Evolutionary conservation across 2,797 vertebrate genomes (phyloP), one percentile per base, ranked within the genome.

Genomic region (Amblyopsis hoosieri): DNA sequence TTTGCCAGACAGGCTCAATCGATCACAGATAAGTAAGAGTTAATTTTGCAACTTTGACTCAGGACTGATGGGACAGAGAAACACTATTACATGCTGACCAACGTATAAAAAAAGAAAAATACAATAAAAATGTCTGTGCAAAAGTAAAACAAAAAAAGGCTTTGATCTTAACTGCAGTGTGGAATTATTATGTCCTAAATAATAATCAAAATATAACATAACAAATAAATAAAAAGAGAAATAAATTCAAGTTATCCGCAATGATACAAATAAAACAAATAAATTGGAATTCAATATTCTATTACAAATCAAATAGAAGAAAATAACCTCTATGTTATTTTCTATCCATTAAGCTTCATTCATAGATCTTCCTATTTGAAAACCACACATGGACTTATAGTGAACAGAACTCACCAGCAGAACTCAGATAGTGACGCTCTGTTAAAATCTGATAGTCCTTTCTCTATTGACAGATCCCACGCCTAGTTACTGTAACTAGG

Each of bases 161-260:
- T 71, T 68, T 52, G 71, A 74, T 46, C 70, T 57, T 48, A 71
- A 70, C 72, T 68, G 69, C 72, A 71, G 71, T 70, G 67, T 69
- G 77, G 81, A 83, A 83, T 62, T 37, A 80, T 72, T 74, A 83
- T 59, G 66, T 64, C 59, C 49, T 62, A 80, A 80, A 75, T 47
- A 46, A 63, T 37, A 8, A 37, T 6, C 33, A 50, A 70, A 4
- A 23, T 23, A 3, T 23, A 75, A 72, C 75, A 72, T 59, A 29
- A 82, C 78, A 85, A 84, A 85, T 89, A 81, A 89, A 90, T 86
- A 83, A 84, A 69, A 75, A 76, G 85, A 85, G 47, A 85, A 53
- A 84, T 46, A 84, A 86, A 78, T 89, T 85, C 84, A 89, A 88
- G 81, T 90, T 89, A 83, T 85, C 78, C 74, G 69, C 78, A 69